Evolutionary conservation across 2,113 vertebrate genomes (phyloP), one percentile per base, ranked within the genome.

Genomic region (Connochaetes taurinus): DNA sequence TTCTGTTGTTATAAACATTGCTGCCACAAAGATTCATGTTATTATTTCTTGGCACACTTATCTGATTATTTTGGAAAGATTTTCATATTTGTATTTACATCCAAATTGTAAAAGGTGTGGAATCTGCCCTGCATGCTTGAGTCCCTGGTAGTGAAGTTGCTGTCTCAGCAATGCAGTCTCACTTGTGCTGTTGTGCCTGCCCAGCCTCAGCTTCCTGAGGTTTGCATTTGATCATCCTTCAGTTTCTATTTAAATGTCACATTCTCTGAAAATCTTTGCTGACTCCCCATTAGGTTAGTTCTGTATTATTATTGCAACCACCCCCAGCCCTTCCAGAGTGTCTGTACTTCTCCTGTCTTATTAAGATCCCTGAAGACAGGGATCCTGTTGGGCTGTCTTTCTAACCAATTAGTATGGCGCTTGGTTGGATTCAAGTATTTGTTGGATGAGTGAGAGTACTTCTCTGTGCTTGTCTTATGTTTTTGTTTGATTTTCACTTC

Each of bases 1-100:
- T 92, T 78, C 85, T 85, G 17, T 92, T 78, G 15, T 88, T 94
- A 52, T 57, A 97, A 96, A 89, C 36, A 84, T 80, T 43, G 45
- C 23, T 60, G 7, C 17, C 85, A 40, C 19, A 57, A 27, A 58
- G 45, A 27, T 58, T 36, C 36, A 50, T 96, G 6, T 91, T 64
- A 76, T 33, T 91, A 36, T 84, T 96, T 97, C 71, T 90, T 90
- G 64, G 43, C 23, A 16, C 74, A 60, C 12, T 76, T 92, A 47
- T 78, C 40, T 84, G 50, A 90, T 90, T 76, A 36, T 43, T 88
- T 95, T 90, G 55, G 67, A 91, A 94, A 84, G 29, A 47, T 78
- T 94, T 95, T 67, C 43, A 21, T 90, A 43, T 64, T 43, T 76
- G 29, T 76, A 53, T 87, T 96, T 93, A 90, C 7, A 60, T 76